Percentiles rank a stretch among this genome's conserved stretches.
These are phyloP conservation scores for Xiphophorus birchmanni DNA, from an alignment of 2,797 vertebrate genomes.

Conservation along the genomic window DNA sequence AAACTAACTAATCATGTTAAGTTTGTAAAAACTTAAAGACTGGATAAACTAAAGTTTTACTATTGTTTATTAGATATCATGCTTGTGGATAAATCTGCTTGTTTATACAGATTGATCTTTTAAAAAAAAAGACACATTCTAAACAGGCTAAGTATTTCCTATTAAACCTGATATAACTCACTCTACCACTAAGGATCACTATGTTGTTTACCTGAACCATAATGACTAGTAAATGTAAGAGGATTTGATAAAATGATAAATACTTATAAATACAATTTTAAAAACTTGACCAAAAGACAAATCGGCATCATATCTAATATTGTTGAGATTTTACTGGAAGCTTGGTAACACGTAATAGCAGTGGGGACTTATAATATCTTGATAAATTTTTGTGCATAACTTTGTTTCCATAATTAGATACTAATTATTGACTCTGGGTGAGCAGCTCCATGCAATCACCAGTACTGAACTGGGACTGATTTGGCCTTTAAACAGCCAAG, in stretches of 20 bases:
- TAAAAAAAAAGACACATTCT: not conserved
- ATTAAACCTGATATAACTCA: too few relatives aligned
- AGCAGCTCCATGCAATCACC: conserved; percentile 47
- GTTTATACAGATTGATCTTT: not conserved
- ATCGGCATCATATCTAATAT: not conserved
- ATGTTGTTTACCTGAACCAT: not conserved
- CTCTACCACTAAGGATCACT: not conserved
- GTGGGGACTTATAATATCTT: not conserved
- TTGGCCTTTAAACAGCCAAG: conserved; percentile 70
- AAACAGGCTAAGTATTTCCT: not conserved
- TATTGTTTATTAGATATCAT: not conserved
- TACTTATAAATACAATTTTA: not conserved
- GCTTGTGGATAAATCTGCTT: not conserved
- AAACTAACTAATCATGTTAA: not conserved
- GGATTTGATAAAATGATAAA: not conserved
- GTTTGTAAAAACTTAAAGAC: not conserved
- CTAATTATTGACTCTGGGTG: conserved; percentile 40
- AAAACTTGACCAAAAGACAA: not conserved
- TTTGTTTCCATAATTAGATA: conserved; percentile 64
- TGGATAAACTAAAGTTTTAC: not conserved
- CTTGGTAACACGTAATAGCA: not conserved
- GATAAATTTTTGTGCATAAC: conserved; percentile 17
- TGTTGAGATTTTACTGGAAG: not conserved
- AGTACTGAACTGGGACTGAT: conserved; percentile 53
- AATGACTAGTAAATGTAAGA: not conserved